Percentiles rank a stretch among this genome's conserved stretches.
These are phyloP conservation scores for Colostygia pectinataria DNA, from an alignment of 2,888 invertebrate species.

Conservation along the genomic window DNA sequence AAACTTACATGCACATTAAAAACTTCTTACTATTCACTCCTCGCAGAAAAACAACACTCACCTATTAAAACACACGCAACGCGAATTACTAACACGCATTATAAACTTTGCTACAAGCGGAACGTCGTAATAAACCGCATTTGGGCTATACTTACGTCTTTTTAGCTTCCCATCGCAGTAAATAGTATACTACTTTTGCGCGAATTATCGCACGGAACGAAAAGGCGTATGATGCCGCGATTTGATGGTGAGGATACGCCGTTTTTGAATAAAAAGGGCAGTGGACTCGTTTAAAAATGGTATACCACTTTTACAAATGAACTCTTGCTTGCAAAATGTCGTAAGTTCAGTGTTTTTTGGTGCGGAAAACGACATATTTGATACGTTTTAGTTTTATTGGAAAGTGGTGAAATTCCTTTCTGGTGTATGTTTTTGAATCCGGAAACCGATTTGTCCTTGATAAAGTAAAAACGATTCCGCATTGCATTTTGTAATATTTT, in stretches of 20 bases:
- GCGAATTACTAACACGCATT: slow-evolving; percentile 24
- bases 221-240: slow-evolving; percentile 45
- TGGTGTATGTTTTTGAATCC: slow-evolving; percentile 24
- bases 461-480: neutral
- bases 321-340: slow-evolving; percentile 37
- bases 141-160: slow-evolving; percentile 41
- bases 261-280: slow-evolving; percentile 39
- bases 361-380: slow-evolving; percentile 26
- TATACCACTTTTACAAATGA: slow-evolving; percentile 58
- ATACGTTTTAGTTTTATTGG: slow-evolving; percentile 37
- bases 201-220: slow-evolving; percentile 25
- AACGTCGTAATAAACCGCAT: neutral
- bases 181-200: slow-evolving; percentile 72
- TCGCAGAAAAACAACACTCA: slow-evolving; percentile 24
- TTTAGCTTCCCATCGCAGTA: slow-evolving; percentile 38
- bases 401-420: slow-evolving; percentile 46
- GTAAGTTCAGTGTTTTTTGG: slow-evolving; percentile 34
- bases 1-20: too few species aligned
- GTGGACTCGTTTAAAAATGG: slow-evolving; percentile 63
- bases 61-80: slow-evolving; percentile 31
- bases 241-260: slow-evolving; percentile 46
- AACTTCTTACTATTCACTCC: too few species aligned
- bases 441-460: slow-evolving; percentile 2
- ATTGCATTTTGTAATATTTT: too few species aligned
- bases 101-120: neutral